Percentiles rank a stretch among this genome's conserved stretches.
Conservation (phyloP, 2,797 vertebrate genomes). For the Lutjanus argentimaculatus region DNA sequence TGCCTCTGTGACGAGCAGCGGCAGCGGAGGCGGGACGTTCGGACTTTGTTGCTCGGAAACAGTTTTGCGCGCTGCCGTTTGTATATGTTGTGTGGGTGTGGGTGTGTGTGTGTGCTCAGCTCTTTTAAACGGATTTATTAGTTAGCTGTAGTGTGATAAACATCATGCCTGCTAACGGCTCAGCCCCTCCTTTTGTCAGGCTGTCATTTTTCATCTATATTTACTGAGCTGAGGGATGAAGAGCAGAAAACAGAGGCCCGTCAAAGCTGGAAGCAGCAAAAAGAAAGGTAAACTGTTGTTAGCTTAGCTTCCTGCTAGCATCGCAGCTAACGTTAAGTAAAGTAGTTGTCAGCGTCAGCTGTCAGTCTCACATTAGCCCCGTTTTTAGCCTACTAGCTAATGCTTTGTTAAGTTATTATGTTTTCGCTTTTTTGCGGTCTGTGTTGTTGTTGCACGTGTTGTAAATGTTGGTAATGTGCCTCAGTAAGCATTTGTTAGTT, state of each 20-base stretch:
- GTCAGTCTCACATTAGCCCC: constrained; percentile 22
- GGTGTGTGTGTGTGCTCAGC: neutral
- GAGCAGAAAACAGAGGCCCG: constrained; percentile 72
- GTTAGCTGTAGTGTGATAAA: neutral
- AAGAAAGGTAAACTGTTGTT: constrained; percentile 78
- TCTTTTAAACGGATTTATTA: constrained; percentile 50
- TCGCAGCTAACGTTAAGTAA: constrained; percentile 31
- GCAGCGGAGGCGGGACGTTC: constrained; percentile 72
- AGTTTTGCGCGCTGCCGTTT: constrained; percentile 54
- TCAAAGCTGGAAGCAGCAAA: constrained; percentile 73
- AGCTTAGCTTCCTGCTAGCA: constrained; percentile 54
- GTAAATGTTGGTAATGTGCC: neutral
- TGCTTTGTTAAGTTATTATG: no score
- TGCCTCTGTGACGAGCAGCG: constrained; percentile 50
- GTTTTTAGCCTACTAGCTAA: neutral
- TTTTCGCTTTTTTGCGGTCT: neutral
- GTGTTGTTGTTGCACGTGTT: neutral
- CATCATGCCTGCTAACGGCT: constrained; percentile 46
- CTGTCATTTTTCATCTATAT: neutral
- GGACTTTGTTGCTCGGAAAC: constrained; percentile 68
- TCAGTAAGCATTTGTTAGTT: neutral
- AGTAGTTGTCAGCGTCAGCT: constrained; percentile 45
- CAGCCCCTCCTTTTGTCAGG: neutral
- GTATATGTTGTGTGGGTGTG: neutral
- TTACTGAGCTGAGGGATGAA: constrained; percentile 78